Evolutionary conservation across 64 coral and sea anemone genomes (phyloP).

Genomic region (Stichodactyla helianthus): DNA sequence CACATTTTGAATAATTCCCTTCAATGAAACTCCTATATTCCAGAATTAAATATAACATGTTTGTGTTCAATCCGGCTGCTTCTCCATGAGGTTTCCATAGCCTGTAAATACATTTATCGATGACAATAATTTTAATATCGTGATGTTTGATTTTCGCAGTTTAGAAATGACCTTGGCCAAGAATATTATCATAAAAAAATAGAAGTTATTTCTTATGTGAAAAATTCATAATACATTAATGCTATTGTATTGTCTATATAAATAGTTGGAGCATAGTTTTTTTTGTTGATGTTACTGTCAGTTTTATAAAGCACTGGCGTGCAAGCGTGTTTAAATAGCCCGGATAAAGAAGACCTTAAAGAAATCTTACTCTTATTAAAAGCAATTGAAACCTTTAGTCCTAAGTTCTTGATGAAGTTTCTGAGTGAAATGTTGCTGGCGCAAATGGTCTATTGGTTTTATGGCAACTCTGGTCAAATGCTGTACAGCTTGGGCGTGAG

Average conservation of each 20-base stretch:
- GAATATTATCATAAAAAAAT: background rate
- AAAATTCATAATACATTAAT: background rate
- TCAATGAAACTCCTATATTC: background rate
- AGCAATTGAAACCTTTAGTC: background rate
- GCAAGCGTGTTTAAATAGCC: no score
- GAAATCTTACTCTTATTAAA: background rate
- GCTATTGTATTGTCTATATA: background rate
- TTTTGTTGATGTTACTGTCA: no score
- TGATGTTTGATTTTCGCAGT: background rate
- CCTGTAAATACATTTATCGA: background rate
- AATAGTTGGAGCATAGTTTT: background rate
- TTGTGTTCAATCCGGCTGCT: background rate
- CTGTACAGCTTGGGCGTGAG: background rate
- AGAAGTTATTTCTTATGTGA: background rate
- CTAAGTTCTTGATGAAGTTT: background rate
- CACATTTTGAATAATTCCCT: background rate
- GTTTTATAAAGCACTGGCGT: no score
- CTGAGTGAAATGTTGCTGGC: background rate
- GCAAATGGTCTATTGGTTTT: background rate
- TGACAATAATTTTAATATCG: background rate
- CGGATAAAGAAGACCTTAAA: background rate
- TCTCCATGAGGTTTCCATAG: background rate
- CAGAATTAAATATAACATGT: background rate
- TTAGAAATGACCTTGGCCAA: background rate
- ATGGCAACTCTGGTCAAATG: background rate